Evolutionary conservation across 2,888 invertebrate genomes (phyloP), one percentile per base, ranked within the genome.

Genomic region (Zygogramma bicolorata): DNA sequence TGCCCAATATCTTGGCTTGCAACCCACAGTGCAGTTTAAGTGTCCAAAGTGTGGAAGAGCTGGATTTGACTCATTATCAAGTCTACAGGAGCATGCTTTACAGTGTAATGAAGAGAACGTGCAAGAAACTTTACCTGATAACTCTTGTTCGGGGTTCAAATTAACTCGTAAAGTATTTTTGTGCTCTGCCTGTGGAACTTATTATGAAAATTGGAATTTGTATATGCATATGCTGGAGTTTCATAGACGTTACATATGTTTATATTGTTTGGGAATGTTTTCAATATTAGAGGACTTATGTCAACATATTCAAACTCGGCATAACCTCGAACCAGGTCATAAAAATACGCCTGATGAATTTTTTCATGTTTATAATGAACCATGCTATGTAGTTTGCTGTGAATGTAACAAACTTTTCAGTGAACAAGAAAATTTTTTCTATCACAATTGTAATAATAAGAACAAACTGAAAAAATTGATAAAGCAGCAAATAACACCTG

Each of bases 121-220:
- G 7, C 77, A 80, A 70, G 72, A 76, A 62, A 74, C 78, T 31
- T 79, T 87, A 1, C 87, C 87, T 70, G 83, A 88, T 13, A 88
- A 89, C 42, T 81, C 86, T 38, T 88, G 81, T 75, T 86, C 89
- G 58, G 90, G 90, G 80, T 91, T 93, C 60, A 89, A 92, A 83
- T 90, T 93, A 57, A 92, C 93, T n/a, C 88, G 93, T 53, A 94
- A 94, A 85, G 94, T 94, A 73, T 95, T 93, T 85, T 87, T 95
- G 65, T 95, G 95, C 85, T 93, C 94, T 13, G 93, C 94, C 0
- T 95, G 95, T 85, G 93, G 93, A 57, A 94, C 93, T 10, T 95
- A 95, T 83, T 95, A 94, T 87, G 94, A 95, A 86, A 94, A 94
- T 82, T 95, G 95, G 94, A 94, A 95, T 87, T 89, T 95, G 72